Base-by-base conservation (phyloP, 2,888 invertebrate species). In the Erebia ligea region DNA sequence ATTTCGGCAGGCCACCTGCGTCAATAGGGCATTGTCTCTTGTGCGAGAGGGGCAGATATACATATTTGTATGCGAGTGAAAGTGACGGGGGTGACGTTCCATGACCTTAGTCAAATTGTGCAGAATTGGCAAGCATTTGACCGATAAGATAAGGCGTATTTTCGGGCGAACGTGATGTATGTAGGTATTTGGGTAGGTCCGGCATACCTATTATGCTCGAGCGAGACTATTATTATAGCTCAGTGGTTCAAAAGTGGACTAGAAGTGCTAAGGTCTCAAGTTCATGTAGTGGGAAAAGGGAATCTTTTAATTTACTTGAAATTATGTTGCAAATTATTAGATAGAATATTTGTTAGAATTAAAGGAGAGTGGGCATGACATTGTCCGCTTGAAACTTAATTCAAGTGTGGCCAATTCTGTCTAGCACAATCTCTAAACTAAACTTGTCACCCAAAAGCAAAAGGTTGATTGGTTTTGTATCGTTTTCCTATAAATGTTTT, bases 81-180 rank as follows among this genome's bases (percentile, higher is more conserved):
- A 66, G 86, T 80, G 75, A 81, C 58, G 58, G 62, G 21, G 34
- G 50, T 62, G 77, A 48, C 65, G 79, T 82, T 80, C 88, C 90
- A 88, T 90, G 91, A 92, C 91, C 91, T 87, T 83, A 80, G 80
- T 59, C 87, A 91, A 90, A 80, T 78, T 75, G 72, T 78, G 80
- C 79, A 81, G 78, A 84, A 84, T 81, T 80, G 78, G 73, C 74
- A 80, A 90, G 91, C 90, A 91, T 89, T 84, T 86, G 82, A 80
- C 82, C 59, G 87, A 89, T 88, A 87, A 81, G 76, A 80, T 85
- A 77, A 71, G 56, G 54, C 74, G 77, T 11, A 77, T 81, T 83
- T 34, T 76, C 78, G 80, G 74, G 72, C 25, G 54, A 19, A 11
- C 34, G 64, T 40, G 11, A 4, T 34, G 1, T 0, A 25, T 57